Evolutionary conservation across 2,797 vertebrate genomes (phyloP), one percentile per base, ranked within the genome.

Genomic region (Psittacula echo): DNA sequence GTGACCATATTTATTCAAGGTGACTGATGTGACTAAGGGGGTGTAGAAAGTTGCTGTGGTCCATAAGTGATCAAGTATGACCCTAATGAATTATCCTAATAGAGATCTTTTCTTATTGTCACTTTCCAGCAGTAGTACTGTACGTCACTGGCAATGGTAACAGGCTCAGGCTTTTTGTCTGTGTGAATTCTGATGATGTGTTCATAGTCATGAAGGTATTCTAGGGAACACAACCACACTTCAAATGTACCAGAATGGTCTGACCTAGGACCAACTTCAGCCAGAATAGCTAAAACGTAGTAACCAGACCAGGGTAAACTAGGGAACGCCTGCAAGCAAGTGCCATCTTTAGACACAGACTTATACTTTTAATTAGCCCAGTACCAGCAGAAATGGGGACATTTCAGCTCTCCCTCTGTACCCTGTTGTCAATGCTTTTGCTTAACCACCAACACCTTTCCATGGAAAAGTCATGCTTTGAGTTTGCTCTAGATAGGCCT

Each of bases 401-500:
- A 0, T 87, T 75, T 81, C 64, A 66, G 47, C 64, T 62, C 32
- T 81, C 42, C 19, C 45, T 72, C 34, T 72, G 12, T 50, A 48
- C 45, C 21, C 13, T 58, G 2, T 54, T 70, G 29, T 70, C 67
- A 44, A 0, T n/a, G 47, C 67, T 66, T 70, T 45, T 87, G 64
- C 65, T 77, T 77, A 51, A 60, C 42, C 51, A 77, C 27, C 3
- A 51, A 47, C 10, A 50, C 18, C 22, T 79, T 54, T 37, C 45
- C 20, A 1, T 37, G 41, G 66, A 60, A 76, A 73, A 90, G 29
- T 21, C 5, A 0, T 32, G 7, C 83, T 88, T 15, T 48, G 17
- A 64, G 47, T 90, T 96, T 83, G 61, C 34, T 92, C 94, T 88
- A 86, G 70, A n/a, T 75, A 32, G 4, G 26, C 47, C 24, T 93